Evolutionary conservation across 2,797 vertebrate species (phyloP), one percentile per base, ranked within the genome.

Genomic region (Poecilia wingei): DNA sequence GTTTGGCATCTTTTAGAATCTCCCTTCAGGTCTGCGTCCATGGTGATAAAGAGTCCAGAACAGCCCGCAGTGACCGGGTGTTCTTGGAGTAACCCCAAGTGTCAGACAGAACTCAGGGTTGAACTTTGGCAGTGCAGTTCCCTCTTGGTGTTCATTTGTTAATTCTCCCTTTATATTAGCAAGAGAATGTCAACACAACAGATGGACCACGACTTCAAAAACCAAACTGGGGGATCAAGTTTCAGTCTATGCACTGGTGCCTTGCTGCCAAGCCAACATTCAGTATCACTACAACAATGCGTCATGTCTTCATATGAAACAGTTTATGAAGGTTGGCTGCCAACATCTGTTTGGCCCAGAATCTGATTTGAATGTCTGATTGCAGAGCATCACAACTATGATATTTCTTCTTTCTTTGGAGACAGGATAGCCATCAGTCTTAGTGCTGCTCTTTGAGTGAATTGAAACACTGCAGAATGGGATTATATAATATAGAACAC

Each of bases 211-310:
- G 55, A 73, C 73, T 33, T 74, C 73, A 81, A 84, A 72, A 72
- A 88, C 69, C 78, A 77, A 83, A 78, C 13, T 70, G 41, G 71
- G 74, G 41, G 75, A 68, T 83, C 70, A 76, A 61, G 55, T 79
- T 49, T 76, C 72, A 75, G 22, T n/a, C 14, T 87, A 72, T 81
- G n/a, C 74, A 41, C 51, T 31, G 75, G 71, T 76, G 83, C 84
- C 71, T 81, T 74, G 45, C 79, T 87, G 87, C 86, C 57, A 47
- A 75, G 72, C 84, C 53, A 88, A 91, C 93, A 92, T 94, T 92
- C 93, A 92, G 81, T 36, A 85, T 90, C 79, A 73, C 84, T 77
- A 87, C 86, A 85, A 79, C 80, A 43, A 83, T 73, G 81, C 82
- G 71, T 90, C 81, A 79, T 75, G 66, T 83, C 41, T 70, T 36